A percentile compares a stretch with the other conserved stretches of the same genome.
These are phyloP conservation scores for Gnathonemus echidnorhynchus DNA, from an alignment of 2,113 vertebrate genomes.

Conservation along the genomic window DNA sequence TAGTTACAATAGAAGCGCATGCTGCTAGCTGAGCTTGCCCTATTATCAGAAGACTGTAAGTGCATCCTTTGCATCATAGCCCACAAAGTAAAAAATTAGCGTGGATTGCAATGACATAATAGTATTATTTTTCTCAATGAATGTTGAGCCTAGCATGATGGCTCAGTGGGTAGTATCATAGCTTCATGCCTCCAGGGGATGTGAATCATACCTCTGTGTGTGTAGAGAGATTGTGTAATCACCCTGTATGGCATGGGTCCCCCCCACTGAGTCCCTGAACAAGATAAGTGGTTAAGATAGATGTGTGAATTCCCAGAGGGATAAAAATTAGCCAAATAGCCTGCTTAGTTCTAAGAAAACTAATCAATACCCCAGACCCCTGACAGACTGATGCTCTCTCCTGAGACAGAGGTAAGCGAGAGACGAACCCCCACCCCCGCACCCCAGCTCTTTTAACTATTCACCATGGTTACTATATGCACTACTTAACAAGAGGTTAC, in stretches of 20 bases:
- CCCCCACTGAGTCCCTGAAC: background rate
- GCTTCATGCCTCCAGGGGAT: background rate
- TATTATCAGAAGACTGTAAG: background rate
- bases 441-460: background rate
- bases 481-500: background rate
- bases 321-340: background rate
- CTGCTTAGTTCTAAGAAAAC: background rate
- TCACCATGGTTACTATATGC: background rate
- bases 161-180: background rate
- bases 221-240: background rate
- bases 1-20: background rate
- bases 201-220: background rate
- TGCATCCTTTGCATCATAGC: background rate
- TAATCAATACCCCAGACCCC: background rate
- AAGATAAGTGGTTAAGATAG: background rate
- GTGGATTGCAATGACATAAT: background rate
- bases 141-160: background rate
- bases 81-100: background rate
- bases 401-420: background rate
- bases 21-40: background rate
- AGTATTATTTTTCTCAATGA: background rate
- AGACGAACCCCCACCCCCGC: background rate
- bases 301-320: background rate
- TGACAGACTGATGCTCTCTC: background rate
- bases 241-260: background rate